Base-by-base conservation (phyloP, 2,888 invertebrate species). In the Pristionchus entomophagus region DNA sequence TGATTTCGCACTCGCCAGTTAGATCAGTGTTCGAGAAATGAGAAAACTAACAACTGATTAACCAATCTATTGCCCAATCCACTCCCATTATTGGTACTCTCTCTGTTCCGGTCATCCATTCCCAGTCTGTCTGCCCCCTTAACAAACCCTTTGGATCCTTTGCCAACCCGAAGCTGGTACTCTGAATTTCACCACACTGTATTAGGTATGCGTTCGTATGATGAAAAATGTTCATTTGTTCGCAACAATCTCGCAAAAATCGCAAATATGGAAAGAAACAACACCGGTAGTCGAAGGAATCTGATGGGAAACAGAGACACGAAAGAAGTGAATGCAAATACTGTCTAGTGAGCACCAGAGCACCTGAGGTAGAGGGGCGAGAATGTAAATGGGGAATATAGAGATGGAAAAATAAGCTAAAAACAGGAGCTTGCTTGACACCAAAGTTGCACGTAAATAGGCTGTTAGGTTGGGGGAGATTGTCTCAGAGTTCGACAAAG, bases 201-300 rank as follows among this genome's bases (percentile, higher is more conserved):
- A 69, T 45, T 73, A 73, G 73, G 73, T 73, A 73, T 41, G 73
- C 41, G 73, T 73, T n/a, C 26, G 41, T 45, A 41, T 73, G 45
- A 73, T 26, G 38, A 73, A 41, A 45, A 26, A 12, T 35, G 0
- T 73, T 45, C 10, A 73, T 73, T 38, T n/a, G 38, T 38, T 73
- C 73, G 41, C 59, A 59, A 35, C 35, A 35, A 38, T 32, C 32
- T 32, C 29, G 19, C 35, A 65, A 59, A 1, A 65, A 62, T 2
- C n/a, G n/a, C n/a, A n/a, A n/a, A 32, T 26, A 65, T 35, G 69
- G 69, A n/a, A 38, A 26, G 41, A 65, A 26, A 17, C 10, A 73
- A 41, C 73, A n/a, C n/a, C 73, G n/a, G 73, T 73, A 73, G n/a
- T 45, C n/a, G n/a, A 73, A 4, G n/a, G 41, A 73, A 45, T 38